These are phyloP conservation scores for Drosophila recens DNA, from an alignment of 2,888 invertebrate genomes.

Conservation along the genomic window DNA sequence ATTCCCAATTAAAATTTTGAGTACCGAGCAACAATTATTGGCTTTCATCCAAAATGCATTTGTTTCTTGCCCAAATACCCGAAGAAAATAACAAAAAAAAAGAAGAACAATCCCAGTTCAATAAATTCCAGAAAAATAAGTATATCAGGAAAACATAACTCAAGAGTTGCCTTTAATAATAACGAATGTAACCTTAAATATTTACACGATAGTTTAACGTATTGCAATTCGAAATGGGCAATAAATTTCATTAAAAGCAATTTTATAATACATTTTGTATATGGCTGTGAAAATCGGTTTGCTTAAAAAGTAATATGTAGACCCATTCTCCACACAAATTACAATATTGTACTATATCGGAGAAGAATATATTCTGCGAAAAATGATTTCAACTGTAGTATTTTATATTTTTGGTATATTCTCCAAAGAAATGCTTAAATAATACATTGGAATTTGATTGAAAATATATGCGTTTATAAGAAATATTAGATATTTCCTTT, in stretches of 20 bases:
- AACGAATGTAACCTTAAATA: conserved; percentile 22
- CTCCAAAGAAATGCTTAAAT: background rate
- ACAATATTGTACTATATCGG: background rate
- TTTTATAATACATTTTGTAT: conserved; percentile 8
- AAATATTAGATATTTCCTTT: too few species aligned
- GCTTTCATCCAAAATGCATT: conserved; percentile 43
- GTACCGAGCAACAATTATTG: conserved; percentile 58
- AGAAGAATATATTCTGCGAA: background rate
- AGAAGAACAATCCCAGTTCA: conserved; percentile 3
- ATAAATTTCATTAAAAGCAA: conserved; percentile 17
- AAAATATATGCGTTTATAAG: background rate
- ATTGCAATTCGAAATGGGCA: conserved; percentile 4
- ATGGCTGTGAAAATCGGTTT: background rate
- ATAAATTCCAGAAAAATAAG: conserved; percentile 45
- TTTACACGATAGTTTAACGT: conserved; percentile 20
- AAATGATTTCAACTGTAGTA: background rate
- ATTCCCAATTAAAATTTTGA: conserved; percentile 47
- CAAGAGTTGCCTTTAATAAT: conserved; percentile 24
- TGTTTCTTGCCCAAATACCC: background rate
- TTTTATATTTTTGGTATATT: background rate
- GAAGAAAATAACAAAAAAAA: background rate
- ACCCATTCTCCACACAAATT: too few species aligned
- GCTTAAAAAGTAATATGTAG: background rate
- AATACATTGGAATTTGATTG: too few species aligned
- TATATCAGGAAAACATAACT: conserved; percentile 39